Conservation (phyloP, 2,888 invertebrate species). For the Chironomus riparius region DNA sequence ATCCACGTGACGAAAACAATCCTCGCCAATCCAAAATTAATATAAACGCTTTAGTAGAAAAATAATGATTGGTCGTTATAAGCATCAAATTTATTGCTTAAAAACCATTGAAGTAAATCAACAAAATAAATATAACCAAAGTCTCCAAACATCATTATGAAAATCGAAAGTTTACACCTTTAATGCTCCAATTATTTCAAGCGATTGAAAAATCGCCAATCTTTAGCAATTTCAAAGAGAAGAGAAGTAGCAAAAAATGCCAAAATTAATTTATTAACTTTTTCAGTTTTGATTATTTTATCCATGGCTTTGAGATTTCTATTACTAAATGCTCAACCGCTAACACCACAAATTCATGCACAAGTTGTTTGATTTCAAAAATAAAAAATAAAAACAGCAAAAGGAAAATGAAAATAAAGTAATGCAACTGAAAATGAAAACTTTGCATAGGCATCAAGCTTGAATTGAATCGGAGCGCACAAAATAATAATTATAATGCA, state of each 20-base stretch:
- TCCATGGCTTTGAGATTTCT: constrained; percentile 2
- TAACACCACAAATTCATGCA: constrained; percentile 18
- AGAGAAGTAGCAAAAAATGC: neutral
- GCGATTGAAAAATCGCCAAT: neutral
- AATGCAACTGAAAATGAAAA: too few relatives aligned
- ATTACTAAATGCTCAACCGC: constrained; percentile 17
- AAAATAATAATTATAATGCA: constrained; percentile 27
- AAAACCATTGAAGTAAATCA: too few relatives aligned
- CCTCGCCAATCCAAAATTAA: too few relatives aligned
- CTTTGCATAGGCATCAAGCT: too few relatives aligned
- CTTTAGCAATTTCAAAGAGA: neutral
- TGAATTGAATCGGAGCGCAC: neutral
- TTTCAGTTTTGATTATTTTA: neutral
- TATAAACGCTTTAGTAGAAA: too few relatives aligned
- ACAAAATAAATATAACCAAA: too few relatives aligned
- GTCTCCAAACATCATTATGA: neutral
- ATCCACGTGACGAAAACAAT: too few relatives aligned
- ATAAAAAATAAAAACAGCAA: neutral
- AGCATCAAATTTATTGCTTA: too few relatives aligned
- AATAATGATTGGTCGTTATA: too few relatives aligned
- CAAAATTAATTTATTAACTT: neutral
- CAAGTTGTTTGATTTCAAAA: neutral
- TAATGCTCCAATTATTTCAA: constrained; percentile 18
- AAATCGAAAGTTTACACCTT: constrained; percentile 25
- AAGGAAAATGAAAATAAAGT: neutral